Conservation (phyloP, 2,888 invertebrate genomes). For the Phasia obesa region DNA sequence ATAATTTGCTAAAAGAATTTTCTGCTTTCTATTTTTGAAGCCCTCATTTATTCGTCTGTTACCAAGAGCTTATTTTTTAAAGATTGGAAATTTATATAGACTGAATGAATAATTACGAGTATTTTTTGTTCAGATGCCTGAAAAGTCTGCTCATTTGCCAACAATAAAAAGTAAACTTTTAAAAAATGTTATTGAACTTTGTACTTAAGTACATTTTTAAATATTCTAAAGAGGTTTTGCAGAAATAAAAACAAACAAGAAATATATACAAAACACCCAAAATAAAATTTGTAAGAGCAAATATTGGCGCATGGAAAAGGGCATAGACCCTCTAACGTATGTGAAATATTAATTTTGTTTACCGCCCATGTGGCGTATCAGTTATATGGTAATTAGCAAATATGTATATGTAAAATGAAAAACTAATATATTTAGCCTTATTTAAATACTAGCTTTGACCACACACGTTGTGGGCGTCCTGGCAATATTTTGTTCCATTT, state of each 20-base stretch:
- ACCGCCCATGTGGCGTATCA: constrained; percentile 5
- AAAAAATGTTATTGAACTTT: constrained; percentile 52
- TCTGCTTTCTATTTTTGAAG: background rate
- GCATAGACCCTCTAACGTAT: constrained; percentile 14
- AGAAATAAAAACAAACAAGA: background rate
- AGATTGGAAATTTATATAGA: constrained; percentile 9
- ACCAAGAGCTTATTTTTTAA: background rate
- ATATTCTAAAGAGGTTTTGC: background rate
- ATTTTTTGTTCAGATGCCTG: constrained; percentile 15
- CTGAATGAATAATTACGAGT: background rate
- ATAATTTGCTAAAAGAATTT: background rate
- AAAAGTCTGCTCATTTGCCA: constrained; percentile 22
- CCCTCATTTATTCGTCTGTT: background rate
- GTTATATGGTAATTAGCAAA: background rate
- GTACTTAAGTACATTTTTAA: background rate
- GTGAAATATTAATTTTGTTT: constrained; percentile 11
- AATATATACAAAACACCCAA: background rate
- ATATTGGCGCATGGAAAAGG: constrained; percentile 15
- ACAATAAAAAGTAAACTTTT: background rate
- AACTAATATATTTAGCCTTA: no score
- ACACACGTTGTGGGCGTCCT: no score
- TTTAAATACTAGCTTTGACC: no score
- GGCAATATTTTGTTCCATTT: no score
- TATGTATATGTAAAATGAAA: background rate
- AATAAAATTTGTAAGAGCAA: background rate